Percentiles rank a stretch among this genome's conserved stretches.
Evolutionary conservation across 2,113 vertebrate genomes (phyloP).

Genomic region (Tragelaphus strepsiceros): DNA sequence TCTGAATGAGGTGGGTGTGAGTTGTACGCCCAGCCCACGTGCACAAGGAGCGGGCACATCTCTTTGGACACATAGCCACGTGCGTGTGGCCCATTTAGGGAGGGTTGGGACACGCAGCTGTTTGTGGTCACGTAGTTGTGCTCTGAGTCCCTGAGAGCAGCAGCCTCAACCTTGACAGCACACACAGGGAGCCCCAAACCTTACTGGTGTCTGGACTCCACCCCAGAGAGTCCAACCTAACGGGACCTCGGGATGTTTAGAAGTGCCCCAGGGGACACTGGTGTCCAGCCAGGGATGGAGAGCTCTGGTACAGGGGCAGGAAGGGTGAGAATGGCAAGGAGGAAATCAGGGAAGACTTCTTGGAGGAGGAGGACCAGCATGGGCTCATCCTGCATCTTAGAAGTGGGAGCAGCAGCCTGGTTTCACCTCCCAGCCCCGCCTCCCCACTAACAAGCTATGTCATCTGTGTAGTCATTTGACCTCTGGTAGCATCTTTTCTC

Average conservation of each 20-base stretch:
- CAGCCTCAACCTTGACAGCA: background rate
- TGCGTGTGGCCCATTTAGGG: background rate
- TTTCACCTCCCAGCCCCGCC: background rate
- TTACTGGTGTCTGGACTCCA: background rate
- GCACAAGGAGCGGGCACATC: rapidly evolving
- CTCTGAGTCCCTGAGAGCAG: background rate
- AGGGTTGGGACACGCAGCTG: background rate
- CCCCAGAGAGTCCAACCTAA: background rate
- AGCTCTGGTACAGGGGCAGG: background rate
- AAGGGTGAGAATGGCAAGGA: background rate
- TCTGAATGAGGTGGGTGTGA: rapidly evolving
- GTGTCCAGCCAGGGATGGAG: background rate
- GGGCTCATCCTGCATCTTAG: background rate
- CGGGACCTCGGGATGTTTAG: background rate
- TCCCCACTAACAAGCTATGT: background rate
- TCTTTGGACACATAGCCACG: background rate
- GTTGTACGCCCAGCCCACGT: background rate
- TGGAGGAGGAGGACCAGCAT: background rate
- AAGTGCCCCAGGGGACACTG: background rate
- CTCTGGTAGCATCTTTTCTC: background rate
- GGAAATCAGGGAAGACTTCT: background rate
- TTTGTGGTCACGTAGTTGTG: background rate
- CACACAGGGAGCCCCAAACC: background rate
- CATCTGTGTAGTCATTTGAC: background rate
- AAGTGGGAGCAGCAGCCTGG: background rate